Evolutionary conservation across 2,888 invertebrate species (phyloP).

Genomic region (Cotesia congregata): DNA sequence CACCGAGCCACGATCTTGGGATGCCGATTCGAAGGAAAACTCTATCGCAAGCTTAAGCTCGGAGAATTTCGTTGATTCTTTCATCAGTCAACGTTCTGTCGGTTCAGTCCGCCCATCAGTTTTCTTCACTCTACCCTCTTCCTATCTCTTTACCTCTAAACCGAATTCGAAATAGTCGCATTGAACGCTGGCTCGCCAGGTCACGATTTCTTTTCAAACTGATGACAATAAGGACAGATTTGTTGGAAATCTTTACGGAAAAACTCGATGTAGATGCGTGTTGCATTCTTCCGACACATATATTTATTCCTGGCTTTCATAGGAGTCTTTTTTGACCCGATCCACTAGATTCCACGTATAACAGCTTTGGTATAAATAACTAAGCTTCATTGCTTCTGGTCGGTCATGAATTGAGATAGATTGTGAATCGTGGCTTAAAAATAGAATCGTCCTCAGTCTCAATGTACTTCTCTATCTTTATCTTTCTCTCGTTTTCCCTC

Average conservation of each 20-base stretch:
- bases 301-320: not conserved
- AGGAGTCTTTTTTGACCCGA: not conserved
- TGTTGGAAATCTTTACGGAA: slow-evolving; percentile 27
- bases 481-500: not conserved
- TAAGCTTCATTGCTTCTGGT: slow-evolving; percentile 32
- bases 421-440: slow-evolving; percentile 11
- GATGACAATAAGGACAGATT: slow-evolving; percentile 37
- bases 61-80: slow-evolving; percentile 1
- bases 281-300: not conserved
- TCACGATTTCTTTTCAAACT: slow-evolving; percentile 36
- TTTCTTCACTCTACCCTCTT: not conserved
- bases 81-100: slow-evolving; percentile 11
- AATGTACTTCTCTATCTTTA: not conserved
- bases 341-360: not conserved
- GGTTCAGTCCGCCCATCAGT: not conserved
- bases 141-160: not conserved
- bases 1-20: slow-evolving; percentile 28
- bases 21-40: slow-evolving; percentile 24
- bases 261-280: slow-evolving; percentile 34
- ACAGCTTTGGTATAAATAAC: slow-evolving; percentile 32
- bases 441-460: not conserved
- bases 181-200: slow-evolving; percentile 26
- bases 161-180: not conserved
- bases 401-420: slow-evolving; percentile 7
- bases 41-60: not conserved